Percentiles rank a stretch among this genome's conserved stretches.
phyloP scores from a whole-genome alignment of 2,888 invertebrate species.

The Latrodectus elegans region DNA sequence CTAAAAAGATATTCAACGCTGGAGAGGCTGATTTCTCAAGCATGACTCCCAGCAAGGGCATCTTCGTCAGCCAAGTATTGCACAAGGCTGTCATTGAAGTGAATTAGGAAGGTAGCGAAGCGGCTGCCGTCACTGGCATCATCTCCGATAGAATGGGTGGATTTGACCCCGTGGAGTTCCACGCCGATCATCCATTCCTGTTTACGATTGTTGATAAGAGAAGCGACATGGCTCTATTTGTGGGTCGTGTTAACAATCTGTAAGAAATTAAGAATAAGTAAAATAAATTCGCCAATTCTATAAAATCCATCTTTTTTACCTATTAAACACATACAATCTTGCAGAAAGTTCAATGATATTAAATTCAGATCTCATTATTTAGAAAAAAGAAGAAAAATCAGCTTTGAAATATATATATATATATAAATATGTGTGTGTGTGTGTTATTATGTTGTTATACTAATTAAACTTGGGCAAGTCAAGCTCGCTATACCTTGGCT shows the following conservation, averaged over 20 bases:
- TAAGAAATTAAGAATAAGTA: background rate
- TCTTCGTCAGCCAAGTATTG: background rate
- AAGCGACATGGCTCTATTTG: background rate
- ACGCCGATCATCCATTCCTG: slow-evolving; percentile 5
- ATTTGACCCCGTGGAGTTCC: background rate
- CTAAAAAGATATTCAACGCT: background rate
- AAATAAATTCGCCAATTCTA: too few species aligned
- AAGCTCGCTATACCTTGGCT: too few species aligned
- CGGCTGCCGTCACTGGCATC: slow-evolving; percentile 8
- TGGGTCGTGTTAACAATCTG: background rate
- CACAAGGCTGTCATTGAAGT: slow-evolving; percentile 14
- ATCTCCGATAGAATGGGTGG: background rate
- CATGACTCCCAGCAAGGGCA: background rate
- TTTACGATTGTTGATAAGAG: slow-evolving; percentile 7
- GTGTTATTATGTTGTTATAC: too few species aligned
- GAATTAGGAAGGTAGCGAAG: slow-evolving; percentile 21
- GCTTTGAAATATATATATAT: too few species aligned
- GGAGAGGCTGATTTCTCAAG: background rate
- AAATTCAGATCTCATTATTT: too few species aligned
- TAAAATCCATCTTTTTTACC: too few species aligned
- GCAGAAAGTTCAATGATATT: too few species aligned
- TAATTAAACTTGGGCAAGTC: too few species aligned
- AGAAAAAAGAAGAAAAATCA: too few species aligned
- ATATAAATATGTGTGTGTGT: too few species aligned
- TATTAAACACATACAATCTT: too few species aligned